Evolutionary conservation across 2,888 invertebrate species (phyloP), one percentile per base, ranked within the genome.

Genomic region (Neoitamus cyanurus): DNA sequence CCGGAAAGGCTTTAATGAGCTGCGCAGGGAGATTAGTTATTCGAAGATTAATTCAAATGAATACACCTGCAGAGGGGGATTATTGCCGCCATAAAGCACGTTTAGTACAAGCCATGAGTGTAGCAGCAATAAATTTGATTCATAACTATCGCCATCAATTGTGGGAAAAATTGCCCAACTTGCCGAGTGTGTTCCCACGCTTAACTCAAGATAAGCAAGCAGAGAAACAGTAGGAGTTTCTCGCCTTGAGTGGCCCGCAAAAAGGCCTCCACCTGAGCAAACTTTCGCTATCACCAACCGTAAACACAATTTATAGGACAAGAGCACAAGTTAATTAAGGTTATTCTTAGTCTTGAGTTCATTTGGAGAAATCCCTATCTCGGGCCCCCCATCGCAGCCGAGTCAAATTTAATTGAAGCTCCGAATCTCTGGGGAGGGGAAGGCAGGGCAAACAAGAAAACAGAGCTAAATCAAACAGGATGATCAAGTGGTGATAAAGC

Each of bases 271-370:
- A 80, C 42, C 68, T 80, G 31, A 31, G 20, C 42, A 80, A 80
- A 80, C 31, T 80, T 80, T 80, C 34, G 80, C 80, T 80, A 80
- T 80, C 80, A 58, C 28, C 15, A 80, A 34, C 80, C 80, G 31
- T 80, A 58, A 80, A 68, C 80, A 37, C 80, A 80, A 80, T 80
- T 80, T 80, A 80, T 80, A 68, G 80, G 80, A 80, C 58, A 80
- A 80, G 58, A 80, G 80, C 68, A 80, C 80, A 80, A 68, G 80
- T 80, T 80, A 80, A 80, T 80, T 80, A 80, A 80, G 80, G 80
- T 58, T 80, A 80, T 80, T 80, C 80, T 80, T 58, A 80, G 80
- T 80, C 58, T 80, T 58, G 58, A 80, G 80, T 80, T 80, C 48
- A 80, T 80, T 80, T 80, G 20, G 58, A 48, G 34, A 80, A 70